Conservation (phyloP, 2,113 vertebrate genomes). For the Calonectris borealis region DNA sequence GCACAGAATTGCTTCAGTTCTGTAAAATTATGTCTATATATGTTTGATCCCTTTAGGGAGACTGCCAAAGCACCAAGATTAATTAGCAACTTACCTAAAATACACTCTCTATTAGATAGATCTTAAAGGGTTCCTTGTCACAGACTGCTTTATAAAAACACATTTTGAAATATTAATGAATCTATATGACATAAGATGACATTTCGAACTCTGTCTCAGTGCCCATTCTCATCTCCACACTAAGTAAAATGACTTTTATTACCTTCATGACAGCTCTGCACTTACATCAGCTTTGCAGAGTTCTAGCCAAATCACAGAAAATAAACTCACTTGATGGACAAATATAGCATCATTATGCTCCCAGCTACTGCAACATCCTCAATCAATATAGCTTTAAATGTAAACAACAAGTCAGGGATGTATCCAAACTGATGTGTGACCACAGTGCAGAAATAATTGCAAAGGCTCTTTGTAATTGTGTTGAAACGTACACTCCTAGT, state of each 20-base stretch:
- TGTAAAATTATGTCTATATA: conserved; percentile 8
- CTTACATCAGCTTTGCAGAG: conserved; percentile 34
- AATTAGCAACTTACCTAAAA: conserved; percentile 57
- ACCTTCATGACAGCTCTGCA: conserved; percentile 1
- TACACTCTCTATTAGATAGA: neutral
- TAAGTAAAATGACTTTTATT: conserved; percentile 18
- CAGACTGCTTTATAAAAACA: conserved; percentile 41
- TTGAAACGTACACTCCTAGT: neutral
- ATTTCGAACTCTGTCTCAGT: conserved; percentile 38
- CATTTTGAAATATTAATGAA: conserved; percentile 25
- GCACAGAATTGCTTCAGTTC: conserved; percentile 13
- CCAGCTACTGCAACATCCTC: conserved; percentile 14
- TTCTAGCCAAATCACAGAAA: conserved; percentile 2
- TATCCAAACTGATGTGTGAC: neutral
- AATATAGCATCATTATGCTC: neutral
- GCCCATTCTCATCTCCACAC: conserved; percentile 19
- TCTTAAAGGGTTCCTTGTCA: conserved; percentile 15
- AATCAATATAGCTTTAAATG: neutral
- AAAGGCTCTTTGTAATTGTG: neutral
- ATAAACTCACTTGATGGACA: conserved; percentile 22
- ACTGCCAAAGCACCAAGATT: conserved; percentile 52
- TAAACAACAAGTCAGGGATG: neutral
- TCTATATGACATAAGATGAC: conserved; percentile 29
- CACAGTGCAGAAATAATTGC: neutral
- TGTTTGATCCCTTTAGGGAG: conserved; percentile 27